These are phyloP conservation scores for Ctenicera cuprea DNA, from an alignment of 2,888 invertebrate genomes.

Conservation along the genomic window DNA sequence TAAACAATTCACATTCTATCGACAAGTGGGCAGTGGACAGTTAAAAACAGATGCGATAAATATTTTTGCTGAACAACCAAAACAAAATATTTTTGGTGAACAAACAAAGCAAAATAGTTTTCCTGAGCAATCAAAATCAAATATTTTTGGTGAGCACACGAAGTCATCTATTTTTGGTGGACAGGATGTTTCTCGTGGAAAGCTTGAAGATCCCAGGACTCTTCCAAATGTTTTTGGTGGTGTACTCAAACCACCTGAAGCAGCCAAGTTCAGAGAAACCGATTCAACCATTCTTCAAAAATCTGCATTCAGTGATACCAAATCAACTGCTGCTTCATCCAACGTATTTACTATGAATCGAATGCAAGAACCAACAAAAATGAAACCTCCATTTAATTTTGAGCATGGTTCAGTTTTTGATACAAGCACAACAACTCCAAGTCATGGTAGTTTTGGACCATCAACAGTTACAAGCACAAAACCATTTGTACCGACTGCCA, in stretches of 20 bases:
- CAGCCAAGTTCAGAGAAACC: neutral
- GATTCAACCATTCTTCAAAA: neutral
- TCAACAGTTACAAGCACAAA: neutral
- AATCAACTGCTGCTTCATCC: neutral
- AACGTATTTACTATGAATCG: neutral
- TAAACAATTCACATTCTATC: neutral
- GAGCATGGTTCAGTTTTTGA: neutral
- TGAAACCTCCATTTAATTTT: neutral
- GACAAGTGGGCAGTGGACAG: neutral
- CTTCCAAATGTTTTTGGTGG: neutral
- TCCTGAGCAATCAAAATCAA: neutral
- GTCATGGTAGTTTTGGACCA: too few relatives aligned
- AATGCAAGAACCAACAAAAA: too few relatives aligned
- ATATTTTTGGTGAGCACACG: neutral
- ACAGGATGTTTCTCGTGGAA: neutral
- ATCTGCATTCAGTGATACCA: neutral
- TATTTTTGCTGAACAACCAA: conserved; percentile 13
- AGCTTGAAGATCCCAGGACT: neutral
- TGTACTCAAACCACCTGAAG: neutral
- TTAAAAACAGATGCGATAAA: neutral
- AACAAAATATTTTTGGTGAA: neutral
- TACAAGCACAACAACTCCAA: neutral
- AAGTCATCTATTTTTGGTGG: conserved; percentile 12
- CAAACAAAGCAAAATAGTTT: neutral
- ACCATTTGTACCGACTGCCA: neutral